These are phyloP conservation scores for Misgurnus mizolepis DNA, from an alignment of 2,113 vertebrate species.

Conservation along the genomic window DNA sequence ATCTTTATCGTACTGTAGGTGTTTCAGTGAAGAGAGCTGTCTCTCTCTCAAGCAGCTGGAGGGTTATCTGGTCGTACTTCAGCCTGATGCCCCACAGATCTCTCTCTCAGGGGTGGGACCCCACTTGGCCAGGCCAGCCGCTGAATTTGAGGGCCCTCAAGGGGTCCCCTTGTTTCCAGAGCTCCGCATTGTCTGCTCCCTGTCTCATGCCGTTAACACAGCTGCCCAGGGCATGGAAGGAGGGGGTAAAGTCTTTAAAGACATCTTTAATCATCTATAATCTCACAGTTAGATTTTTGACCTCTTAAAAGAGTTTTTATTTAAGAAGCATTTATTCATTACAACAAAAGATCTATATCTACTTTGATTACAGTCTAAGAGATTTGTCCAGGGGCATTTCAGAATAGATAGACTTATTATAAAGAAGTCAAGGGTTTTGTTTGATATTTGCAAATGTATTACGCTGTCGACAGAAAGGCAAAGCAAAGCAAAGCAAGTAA, in stretches of 20 bases:
- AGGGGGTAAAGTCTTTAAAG: slow-evolving; percentile 66
- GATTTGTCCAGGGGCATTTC: neutral
- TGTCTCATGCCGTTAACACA: slow-evolving; percentile 85
- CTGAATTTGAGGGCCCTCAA: slow-evolving; percentile 85
- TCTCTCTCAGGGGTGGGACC: slow-evolving; percentile 86
- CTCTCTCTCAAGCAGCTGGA: slow-evolving; percentile 91
- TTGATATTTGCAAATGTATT: neutral
- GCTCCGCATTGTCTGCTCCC: slow-evolving; percentile 91
- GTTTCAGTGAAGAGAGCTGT: slow-evolving; percentile 96
- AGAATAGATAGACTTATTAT: neutral
- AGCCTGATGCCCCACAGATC: slow-evolving; percentile 96
- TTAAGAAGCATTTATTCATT: neutral
- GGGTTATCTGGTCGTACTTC: slow-evolving; percentile 94
- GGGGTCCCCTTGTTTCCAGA: slow-evolving; percentile 92
- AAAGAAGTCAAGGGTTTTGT: slow-evolving; percentile 7
- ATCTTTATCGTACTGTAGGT: slow-evolving; percentile 70
- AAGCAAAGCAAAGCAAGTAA: neutral
- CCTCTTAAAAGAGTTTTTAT: neutral
- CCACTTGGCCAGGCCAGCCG: slow-evolving; percentile 86
- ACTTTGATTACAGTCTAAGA: neutral
- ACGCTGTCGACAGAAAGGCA: neutral
- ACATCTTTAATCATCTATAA: slow-evolving; percentile 4
- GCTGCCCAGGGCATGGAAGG: slow-evolving; percentile 81
- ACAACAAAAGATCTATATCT: neutral
- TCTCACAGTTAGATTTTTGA: neutral